A percentile compares a stretch with the other conserved stretches of the same genome.
These are phyloP conservation scores for Brachyptera putata DNA, from an alignment of 2,888 invertebrate genomes.

Conservation along the genomic window DNA sequence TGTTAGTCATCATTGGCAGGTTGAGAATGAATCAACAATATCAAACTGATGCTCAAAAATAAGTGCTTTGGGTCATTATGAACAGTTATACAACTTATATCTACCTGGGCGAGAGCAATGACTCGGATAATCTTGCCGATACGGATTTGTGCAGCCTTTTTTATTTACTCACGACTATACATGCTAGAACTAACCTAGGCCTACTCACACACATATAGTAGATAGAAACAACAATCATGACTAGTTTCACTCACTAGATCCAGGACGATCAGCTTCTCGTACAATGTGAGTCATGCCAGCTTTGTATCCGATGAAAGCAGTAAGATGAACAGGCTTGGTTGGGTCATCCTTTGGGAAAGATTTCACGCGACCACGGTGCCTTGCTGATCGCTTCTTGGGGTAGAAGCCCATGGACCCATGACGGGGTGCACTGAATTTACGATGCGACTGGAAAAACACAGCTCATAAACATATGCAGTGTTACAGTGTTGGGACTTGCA, in stretches of 20 bases:
- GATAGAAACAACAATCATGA: too few relatives aligned
- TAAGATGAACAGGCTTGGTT: conserved; percentile 93
- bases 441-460: conserved; percentile 79
- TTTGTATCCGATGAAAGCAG: conserved; percentile 97
- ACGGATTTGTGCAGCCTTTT: too few relatives aligned
- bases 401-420: conserved; percentile 99
- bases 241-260: conserved; percentile 78
- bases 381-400: conserved; percentile 94
- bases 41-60: too few relatives aligned
- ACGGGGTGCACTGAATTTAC: conserved; percentile 99
- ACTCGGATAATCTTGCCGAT: too few relatives aligned
- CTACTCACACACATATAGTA: too few relatives aligned
- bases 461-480: not conserved
- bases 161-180: too few relatives aligned
- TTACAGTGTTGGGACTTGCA: not conserved
- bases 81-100: too few relatives aligned
- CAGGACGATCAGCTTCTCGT: conserved; percentile 96
- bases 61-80: too few relatives aligned
- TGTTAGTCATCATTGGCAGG: conserved; percentile 22
- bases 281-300: conserved; percentile 99
- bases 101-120: too few relatives aligned
- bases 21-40: not conserved
- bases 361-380: conserved; percentile 99
- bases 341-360: conserved; percentile 98
- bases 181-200: too few relatives aligned